A percentile compares a stretch with the other conserved stretches of the same genome.
Evolutionary conservation across 2,113 vertebrate species (phyloP).

Genomic region (Xiphophorus couchianus): DNA sequence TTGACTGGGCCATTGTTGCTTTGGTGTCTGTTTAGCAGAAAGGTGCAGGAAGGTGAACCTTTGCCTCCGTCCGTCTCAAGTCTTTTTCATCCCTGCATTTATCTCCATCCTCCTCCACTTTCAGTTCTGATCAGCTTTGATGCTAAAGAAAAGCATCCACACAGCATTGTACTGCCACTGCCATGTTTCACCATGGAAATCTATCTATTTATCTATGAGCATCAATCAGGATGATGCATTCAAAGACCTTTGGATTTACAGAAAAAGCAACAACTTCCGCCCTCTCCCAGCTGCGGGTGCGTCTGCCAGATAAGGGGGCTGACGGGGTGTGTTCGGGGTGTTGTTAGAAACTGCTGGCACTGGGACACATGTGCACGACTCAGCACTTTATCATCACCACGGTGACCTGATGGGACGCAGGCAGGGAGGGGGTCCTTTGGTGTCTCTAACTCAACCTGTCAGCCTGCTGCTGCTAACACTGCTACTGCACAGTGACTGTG

Average conservation of each 20-base stretch:
- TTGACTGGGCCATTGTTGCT: not conserved
- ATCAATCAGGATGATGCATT: slow-evolving; percentile 24
- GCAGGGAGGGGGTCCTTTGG: slow-evolving; percentile 49
- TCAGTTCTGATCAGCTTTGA: not conserved
- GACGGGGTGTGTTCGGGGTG: slow-evolving; percentile 72
- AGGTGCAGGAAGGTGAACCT: not conserved
- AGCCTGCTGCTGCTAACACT: slow-evolving; percentile 31
- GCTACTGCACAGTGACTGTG: not conserved
- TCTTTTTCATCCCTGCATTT: not conserved
- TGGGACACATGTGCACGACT: slow-evolving; percentile 63
- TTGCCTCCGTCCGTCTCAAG: not conserved
- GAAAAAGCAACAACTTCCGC: slow-evolving; percentile 9
- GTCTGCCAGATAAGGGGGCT: slow-evolving; percentile 69
- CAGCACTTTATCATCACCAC: slow-evolving; percentile 68
- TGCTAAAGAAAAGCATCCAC: not conserved
- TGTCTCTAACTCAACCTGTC: slow-evolving; percentile 49
- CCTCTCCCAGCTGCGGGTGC: slow-evolving; percentile 68
- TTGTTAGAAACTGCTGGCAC: slow-evolving; percentile 71
- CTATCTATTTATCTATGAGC: no score
- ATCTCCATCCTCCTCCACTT: not conserved
- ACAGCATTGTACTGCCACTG: not conserved
- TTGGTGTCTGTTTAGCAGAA: not conserved
- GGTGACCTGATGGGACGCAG: slow-evolving; percentile 60
- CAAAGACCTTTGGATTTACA: not conserved
- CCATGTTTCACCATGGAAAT: not conserved